Percentiles rank a stretch among this genome's conserved stretches.
phyloP scores from a whole-genome alignment of 2,888 invertebrate species.

The Amphimallon solstitiale region DNA sequence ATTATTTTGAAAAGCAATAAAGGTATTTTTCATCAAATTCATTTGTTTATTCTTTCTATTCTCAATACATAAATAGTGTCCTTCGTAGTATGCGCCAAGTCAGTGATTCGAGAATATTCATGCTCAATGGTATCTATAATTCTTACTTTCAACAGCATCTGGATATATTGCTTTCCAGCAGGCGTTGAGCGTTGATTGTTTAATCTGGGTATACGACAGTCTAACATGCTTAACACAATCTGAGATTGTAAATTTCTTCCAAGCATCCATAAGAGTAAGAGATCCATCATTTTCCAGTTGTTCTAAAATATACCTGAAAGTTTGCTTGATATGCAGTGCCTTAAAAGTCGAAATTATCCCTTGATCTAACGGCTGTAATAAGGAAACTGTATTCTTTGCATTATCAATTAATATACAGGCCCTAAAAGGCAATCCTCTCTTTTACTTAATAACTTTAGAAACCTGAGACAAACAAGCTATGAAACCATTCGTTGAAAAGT shows the following conservation, averaged over 20 bases:
- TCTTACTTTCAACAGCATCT: slow-evolving; percentile 40
- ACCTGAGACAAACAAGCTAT: neutral
- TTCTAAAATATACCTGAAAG: slow-evolving; percentile 32
- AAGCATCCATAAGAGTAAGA: slow-evolving; percentile 29
- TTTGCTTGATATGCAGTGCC: too few species aligned
- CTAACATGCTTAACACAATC: slow-evolving; percentile 34
- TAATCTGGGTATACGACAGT: slow-evolving; percentile 42
- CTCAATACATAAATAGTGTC: too few species aligned
- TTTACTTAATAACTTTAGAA: neutral
- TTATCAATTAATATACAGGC: slow-evolving; percentile 44
- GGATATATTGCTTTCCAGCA: slow-evolving; percentile 51
- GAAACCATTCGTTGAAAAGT: slow-evolving; percentile 1
- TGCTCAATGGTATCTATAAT: slow-evolving; percentile 27
- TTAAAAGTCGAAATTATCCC: slow-evolving; percentile 52
- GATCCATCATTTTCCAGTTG: slow-evolving; percentile 39
- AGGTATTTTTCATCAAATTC: too few species aligned
- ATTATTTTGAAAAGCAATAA: too few species aligned
- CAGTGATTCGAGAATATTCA: neutral
- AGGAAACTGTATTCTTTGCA: slow-evolving; percentile 49
- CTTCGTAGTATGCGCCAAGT: slow-evolving; percentile 27
- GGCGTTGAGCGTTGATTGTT: slow-evolving; percentile 48
- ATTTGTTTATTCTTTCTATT: too few species aligned
- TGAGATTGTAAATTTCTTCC: slow-evolving; percentile 30
- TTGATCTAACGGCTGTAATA: slow-evolving; percentile 52
- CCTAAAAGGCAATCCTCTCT: slow-evolving; percentile 4